Base-by-base conservation (phyloP, 2,113 vertebrate genomes). In the Grus americana region DNA sequence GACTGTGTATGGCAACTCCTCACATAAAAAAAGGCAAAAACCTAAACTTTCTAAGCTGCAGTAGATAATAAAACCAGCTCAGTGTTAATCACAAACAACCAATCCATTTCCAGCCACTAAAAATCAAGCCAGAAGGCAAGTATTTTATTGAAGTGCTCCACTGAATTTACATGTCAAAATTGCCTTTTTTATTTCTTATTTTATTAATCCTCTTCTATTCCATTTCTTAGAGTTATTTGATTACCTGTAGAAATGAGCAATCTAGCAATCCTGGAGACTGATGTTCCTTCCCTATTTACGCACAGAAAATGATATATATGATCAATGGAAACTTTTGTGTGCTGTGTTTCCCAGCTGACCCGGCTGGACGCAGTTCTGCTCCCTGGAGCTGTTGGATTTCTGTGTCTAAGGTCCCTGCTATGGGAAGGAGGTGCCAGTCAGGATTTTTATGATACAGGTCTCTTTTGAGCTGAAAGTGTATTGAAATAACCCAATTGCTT, bases 111-210 rank as follows among this genome's bases (percentile, higher is more conserved):
- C 91, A 93, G 70, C 10, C 34, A 71, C 68, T 65, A 84, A 84
- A 93, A 92, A 79, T 72, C 73, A 91, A 94, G 72, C 57, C 68
- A 90, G 83, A 91, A 95, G 83, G 80, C 86, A 96, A 85, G 49
- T n/a, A 49, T 82, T 96, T 91, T 73, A 91, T 38, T 91, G 80
- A 92, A 96, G 78, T 55, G 63, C 36, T 93, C 57, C 49, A 50
- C 36, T 81, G 88, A 88, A 96, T 93, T 92, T 87, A 85, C 47
- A 62, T 68, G 50, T 79, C 61, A 87, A 74, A 92, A 94, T 7
- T 65, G 38, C 16, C 30, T 63, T 79, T 90, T 91, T 91, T 80
- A 78, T 90, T 93, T 84, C 79, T 90, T 86, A 16, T 42, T 88
- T 90, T 86, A 88, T 91, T 88, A 93, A 94, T 91, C 65, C 23